These are phyloP conservation scores for Drosophila nebulosa DNA, from an alignment of 1,140 invertebrate species.

Conservation along the genomic window DNA sequence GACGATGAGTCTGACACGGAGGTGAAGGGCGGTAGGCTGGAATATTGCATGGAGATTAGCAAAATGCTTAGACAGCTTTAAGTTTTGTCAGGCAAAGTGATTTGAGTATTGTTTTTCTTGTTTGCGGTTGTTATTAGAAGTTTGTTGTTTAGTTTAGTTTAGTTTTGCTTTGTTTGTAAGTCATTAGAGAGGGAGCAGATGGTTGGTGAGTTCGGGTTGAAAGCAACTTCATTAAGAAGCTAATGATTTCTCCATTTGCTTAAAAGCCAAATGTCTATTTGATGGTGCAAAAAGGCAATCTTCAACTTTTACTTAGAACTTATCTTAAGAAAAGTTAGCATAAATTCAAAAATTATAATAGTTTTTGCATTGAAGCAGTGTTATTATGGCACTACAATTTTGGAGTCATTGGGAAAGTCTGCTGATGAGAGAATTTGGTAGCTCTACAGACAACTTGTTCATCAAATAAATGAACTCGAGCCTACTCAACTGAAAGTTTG, in stretches of 20 bases:
- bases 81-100: constrained; percentile 14
- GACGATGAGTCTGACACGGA: constrained; percentile 1
- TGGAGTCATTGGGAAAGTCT: no score
- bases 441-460: no score
- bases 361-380: no score
- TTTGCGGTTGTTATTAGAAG: constrained; percentile 14
- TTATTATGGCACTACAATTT: no score
- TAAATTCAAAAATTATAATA: no score
- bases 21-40: background rate
- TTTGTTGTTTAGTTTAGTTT: constrained; percentile 19
- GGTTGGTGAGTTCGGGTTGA: constrained; percentile 26
- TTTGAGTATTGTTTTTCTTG: constrained; percentile 27
- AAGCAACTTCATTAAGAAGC: constrained; percentile 39
- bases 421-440: no score
- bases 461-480: no score
- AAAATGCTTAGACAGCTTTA: constrained; percentile 40
- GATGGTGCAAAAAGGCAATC: background rate
- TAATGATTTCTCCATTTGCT: constrained; percentile 31
- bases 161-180: constrained; percentile 49
- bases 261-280: constrained; percentile 11
- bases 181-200: constrained; percentile 54
- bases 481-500: no score
- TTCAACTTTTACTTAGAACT: no score
- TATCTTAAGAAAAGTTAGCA: no score
- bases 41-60: constrained; percentile 42